A percentile compares a stretch with the other conserved stretches of the same genome.
Conservation (phyloP, 1,140 invertebrate species). For the Drosophila asahinai region DNA sequence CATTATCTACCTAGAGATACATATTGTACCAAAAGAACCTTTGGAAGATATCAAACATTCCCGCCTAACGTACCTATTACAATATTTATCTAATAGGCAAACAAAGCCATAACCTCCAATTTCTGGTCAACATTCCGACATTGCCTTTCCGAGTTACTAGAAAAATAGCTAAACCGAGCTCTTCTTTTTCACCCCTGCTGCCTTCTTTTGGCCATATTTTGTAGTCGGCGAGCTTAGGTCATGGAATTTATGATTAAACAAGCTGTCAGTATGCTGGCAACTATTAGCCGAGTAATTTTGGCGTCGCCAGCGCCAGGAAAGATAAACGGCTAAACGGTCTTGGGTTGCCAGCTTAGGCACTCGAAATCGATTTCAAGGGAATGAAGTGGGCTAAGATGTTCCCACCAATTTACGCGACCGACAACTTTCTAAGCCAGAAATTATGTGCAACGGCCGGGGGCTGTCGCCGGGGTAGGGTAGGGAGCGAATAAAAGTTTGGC, state of each 20-base stretch:
- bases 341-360: conserved; percentile 24
- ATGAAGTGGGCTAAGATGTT: conserved; percentile 14
- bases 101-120: conserved; percentile 12
- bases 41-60: not conserved
- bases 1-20: not conserved
- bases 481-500: conserved; percentile 41
- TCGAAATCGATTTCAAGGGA: conserved; percentile 64
- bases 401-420: conserved; percentile 57
- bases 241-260: conserved; percentile 79
- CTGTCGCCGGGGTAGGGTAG: not conserved
- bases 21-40: not conserved
- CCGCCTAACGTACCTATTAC: not conserved
- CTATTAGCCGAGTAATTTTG: conserved; percentile 42
- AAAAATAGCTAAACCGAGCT: conserved; percentile 9
- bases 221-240: conserved; percentile 56
- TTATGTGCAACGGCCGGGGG: conserved; percentile 53
- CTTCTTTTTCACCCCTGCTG: not conserved
- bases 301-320: conserved; percentile 27
- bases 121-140: conserved; percentile 3
- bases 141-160: not conserved
- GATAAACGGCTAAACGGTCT: conserved; percentile 73
- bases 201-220: conserved; percentile 25
- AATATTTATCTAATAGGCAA: conserved; percentile 28
- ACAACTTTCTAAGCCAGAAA: conserved; percentile 79
- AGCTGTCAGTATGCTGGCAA: conserved; percentile 65